Evolutionary conservation across 2,797 vertebrate genomes (phyloP), one percentile per base, ranked within the genome.

Genomic region (Esox lucius): DNA sequence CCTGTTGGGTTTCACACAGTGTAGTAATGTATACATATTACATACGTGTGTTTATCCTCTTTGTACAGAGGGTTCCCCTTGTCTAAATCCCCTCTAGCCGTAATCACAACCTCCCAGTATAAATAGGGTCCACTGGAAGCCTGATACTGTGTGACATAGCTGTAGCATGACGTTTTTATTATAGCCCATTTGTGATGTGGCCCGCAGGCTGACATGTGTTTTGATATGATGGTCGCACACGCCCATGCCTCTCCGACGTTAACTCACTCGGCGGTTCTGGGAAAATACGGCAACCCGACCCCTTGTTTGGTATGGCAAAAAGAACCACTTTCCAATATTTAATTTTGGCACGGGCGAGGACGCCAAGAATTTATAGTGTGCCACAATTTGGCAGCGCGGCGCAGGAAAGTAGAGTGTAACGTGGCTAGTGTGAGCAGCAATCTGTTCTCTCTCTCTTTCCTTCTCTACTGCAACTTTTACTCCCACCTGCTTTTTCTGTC

Each of bases 231-330:
- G 48, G 46, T 56, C 68, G n/a, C 42, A 70, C 68, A 68, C 67
- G 19, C 67, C 35, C 67, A 46, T 39, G 31, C 67, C 53, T 65
- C 64, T 77, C 75, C 62, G 12, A 65, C 28, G 16, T 65, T 65
- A 65, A 74, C 79, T 72, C 81, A 77, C 72, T 28, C 77, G 4
- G 74, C 35, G 56, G 75, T 76, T 42, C 75, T 85, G 85, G 84
- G 81, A 89, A 88, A 81, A 77, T 73, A 75, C 80, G 87, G 83
- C 83, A 82, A 81, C 87, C 90, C 88, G 86, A 71, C 88, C 89
- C 42, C 86, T 81, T 92, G 87, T 92, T 92, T 92, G 87, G 90
- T 79, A 91, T 92, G 90, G 91, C 91, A 91, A 82, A 49, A 71
- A 78, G 82, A 87, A 77, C 78, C 61, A 88, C 87, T 92, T 92